phyloP scores from a whole-genome alignment of 2,113 vertebrate species.

The Urocolius indicus region DNA sequence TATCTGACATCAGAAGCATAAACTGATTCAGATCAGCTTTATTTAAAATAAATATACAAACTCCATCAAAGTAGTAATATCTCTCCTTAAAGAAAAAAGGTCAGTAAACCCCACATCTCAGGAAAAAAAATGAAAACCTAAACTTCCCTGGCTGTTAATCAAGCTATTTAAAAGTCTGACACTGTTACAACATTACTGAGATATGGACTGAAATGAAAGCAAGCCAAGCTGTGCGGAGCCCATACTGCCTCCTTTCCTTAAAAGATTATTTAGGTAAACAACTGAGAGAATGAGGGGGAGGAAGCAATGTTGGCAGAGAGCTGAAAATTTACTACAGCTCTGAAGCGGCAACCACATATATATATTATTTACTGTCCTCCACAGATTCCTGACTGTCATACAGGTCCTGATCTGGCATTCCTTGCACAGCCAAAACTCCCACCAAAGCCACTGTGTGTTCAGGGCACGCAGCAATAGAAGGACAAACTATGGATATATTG shows the following conservation, averaged over 20 bases:
- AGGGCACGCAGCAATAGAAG: not conserved
- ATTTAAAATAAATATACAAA: slow-evolving; percentile 39
- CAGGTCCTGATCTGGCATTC: slow-evolving; percentile 51
- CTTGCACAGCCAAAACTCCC: slow-evolving; percentile 10
- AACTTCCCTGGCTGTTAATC: not conserved
- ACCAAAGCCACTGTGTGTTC: not conserved
- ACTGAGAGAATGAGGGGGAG: slow-evolving; percentile 29
- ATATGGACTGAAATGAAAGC: not conserved
- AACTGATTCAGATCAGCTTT: not conserved
- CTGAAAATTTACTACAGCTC: slow-evolving; percentile 48
- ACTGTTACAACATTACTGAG: not conserved
- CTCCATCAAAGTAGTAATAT: not conserved
- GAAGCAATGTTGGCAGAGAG: not conserved
- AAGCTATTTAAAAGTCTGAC: not conserved
- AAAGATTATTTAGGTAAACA: slow-evolving; percentile 65
- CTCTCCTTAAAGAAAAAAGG: not conserved
- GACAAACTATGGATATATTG: not conserved
- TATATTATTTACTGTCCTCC: slow-evolving; percentile 50
- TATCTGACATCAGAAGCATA: not conserved
- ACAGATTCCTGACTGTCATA: slow-evolving; percentile 55
- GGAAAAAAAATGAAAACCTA: slow-evolving; percentile 1
- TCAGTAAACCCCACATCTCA: not conserved
- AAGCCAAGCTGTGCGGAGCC: not conserved
- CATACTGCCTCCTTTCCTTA: not conserved
- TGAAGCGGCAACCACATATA: slow-evolving; percentile 10